A percentile compares a stretch with the other conserved stretches of the same genome.
These are phyloP conservation scores for Aurelia aurita complex sp. Pacific DNA, from an alignment of 30 jellyfish, hydroid and myxozoan genomes.

Conservation along the genomic window DNA sequence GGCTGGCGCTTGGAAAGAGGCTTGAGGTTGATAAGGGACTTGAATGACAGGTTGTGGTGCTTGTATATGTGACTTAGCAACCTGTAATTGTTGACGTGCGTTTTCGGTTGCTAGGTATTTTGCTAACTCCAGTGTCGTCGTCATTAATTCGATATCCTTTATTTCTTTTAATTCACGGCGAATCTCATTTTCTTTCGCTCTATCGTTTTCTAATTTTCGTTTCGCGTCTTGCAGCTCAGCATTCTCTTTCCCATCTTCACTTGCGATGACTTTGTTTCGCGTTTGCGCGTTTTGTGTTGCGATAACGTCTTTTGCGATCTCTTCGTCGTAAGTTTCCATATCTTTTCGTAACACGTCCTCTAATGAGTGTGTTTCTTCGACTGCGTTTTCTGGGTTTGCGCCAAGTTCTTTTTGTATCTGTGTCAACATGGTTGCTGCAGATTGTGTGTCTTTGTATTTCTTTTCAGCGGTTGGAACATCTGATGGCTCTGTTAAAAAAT, in stretches of 20 bases:
- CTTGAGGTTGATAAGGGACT: conserved; percentile 9
- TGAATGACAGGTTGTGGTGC: conserved; percentile 18
- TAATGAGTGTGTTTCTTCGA: conserved; percentile 77
- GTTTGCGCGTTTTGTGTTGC: conserved; percentile 73
- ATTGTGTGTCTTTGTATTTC: conserved; percentile 68
- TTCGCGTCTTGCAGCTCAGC: conserved; percentile 65
- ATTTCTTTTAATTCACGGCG: conserved; percentile 72
- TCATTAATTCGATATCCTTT: conserved; percentile 84
- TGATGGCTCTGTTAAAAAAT: conserved; percentile 39
- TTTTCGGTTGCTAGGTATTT: conserved; percentile 87
- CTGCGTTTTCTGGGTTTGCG: conserved; percentile 82
- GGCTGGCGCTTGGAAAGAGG: conserved; percentile 22
- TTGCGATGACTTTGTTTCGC: conserved; percentile 47
- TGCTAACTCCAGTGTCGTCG: conserved; percentile 92
- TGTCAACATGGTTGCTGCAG: conserved; percentile 88
- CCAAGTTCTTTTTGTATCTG: conserved; percentile 81
- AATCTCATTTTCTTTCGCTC: conserved; percentile 79
- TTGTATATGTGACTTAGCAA: conserved; percentile 58
- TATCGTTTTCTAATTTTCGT: conserved; percentile 83
- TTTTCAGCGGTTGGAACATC: conserved; percentile 67
- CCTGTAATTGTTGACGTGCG: conserved; percentile 68
- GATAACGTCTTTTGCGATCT: conserved; percentile 65
- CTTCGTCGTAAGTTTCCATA: conserved; percentile 73
- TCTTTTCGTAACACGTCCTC: conserved; percentile 71
- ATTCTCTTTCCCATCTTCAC: conserved; percentile 56